Conservation (phyloP, 2,113 vertebrate species). For the Oplegnathus fasciatus region DNA sequence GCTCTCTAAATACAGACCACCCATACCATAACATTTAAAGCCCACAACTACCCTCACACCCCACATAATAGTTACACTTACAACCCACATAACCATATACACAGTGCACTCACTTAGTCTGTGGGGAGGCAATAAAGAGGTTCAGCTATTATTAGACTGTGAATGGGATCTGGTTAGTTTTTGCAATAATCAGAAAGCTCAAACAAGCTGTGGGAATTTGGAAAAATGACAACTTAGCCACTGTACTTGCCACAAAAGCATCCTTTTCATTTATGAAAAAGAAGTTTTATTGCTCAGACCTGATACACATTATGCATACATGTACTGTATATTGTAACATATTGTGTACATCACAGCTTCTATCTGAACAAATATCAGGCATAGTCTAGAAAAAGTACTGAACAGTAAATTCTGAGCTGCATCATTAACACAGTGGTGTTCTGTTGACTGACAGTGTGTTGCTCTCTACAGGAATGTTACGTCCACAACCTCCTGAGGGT, state of each 20-base stretch:
- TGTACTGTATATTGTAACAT: background rate
- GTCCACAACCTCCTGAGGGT: constrained; percentile 94
- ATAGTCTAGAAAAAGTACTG: background rate
- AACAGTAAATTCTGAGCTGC: background rate
- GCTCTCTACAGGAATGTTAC: constrained; percentile 91
- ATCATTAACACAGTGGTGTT: background rate
- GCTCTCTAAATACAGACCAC: too few relatives aligned
- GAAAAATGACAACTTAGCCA: background rate
- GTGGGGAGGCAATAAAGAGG: background rate
- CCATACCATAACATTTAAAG: too few relatives aligned
- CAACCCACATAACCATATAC: too few relatives aligned
- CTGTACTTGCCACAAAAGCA: background rate
- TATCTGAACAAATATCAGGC: background rate
- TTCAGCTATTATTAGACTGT: background rate
- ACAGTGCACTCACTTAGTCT: too few relatives aligned
- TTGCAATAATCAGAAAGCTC: background rate
- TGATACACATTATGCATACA: background rate
- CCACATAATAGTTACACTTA: too few relatives aligned
- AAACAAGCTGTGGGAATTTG: background rate
- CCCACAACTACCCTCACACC: too few relatives aligned
- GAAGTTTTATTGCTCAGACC: background rate
- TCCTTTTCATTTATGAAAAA: background rate
- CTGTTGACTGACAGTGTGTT: background rate
- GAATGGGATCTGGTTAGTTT: background rate
- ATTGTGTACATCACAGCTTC: background rate